These are phyloP conservation scores for Brenthis hecate DNA, from an alignment of 2,888 invertebrate species.

Conservation along the genomic window DNA sequence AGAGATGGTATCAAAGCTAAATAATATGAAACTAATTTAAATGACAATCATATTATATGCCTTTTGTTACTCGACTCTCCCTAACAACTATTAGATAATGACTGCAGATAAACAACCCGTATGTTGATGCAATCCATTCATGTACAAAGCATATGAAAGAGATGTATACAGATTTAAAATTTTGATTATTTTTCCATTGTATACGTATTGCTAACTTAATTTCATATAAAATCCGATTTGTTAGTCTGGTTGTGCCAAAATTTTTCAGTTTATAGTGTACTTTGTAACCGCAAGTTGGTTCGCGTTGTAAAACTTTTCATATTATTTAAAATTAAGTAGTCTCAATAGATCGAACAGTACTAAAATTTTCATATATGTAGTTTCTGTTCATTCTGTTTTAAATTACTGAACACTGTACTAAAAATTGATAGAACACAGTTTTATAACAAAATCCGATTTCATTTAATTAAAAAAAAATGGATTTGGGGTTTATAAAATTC, in stretches of 20 bases:
- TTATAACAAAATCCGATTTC: conserved; percentile 1
- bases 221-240: conserved; percentile 21
- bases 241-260: conserved; percentile 17
- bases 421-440: conserved; percentile 11
- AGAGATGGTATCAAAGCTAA: background rate
- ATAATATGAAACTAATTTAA: conserved; percentile 1
- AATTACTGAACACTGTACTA: conserved; percentile 7
- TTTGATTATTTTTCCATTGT: conserved; percentile 19
- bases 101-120: conserved; percentile 72
- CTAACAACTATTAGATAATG: conserved; percentile 59
- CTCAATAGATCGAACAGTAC: conserved; percentile 19
- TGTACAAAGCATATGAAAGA: conserved; percentile 16
- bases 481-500: conserved; percentile 1
- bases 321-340: conserved; percentile 23
- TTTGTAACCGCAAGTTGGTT: conserved; percentile 24
- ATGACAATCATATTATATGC: conserved; percentile 9
- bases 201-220: conserved; percentile 14
- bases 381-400: conserved; percentile 10
- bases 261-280: conserved; percentile 27
- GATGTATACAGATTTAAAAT: conserved; percentile 13
- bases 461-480: background rate
- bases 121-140: conserved; percentile 50
- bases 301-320: conserved; percentile 23
- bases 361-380: conserved; percentile 14
- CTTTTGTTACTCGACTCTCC: conserved; percentile 24